Evolutionary conservation across 2,797 vertebrate genomes (phyloP).

Genomic region (Leuciscus waleckii): DNA sequence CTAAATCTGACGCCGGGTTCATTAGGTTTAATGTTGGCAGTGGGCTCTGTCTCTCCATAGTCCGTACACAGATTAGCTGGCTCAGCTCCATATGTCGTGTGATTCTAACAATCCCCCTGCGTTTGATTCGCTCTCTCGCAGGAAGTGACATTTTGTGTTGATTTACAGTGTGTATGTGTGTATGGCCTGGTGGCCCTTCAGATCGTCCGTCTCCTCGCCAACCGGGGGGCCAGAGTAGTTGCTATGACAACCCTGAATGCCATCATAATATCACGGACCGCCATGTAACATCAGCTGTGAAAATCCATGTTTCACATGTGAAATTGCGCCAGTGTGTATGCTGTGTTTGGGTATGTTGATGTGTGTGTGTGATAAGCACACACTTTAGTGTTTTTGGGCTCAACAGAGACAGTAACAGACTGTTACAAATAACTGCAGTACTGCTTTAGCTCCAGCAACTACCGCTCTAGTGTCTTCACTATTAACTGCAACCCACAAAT

Average conservation of each 20-base stretch:
- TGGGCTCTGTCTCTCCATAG: conserved; percentile 32
- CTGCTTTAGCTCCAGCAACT: conserved; percentile 24
- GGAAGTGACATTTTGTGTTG: conserved; percentile 53
- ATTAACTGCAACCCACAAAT: conserved; percentile 7
- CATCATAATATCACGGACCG: conserved; percentile 44
- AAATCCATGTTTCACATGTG: conserved; percentile 36
- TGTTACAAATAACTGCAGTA: conserved; percentile 58
- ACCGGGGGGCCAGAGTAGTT: conserved; percentile 45
- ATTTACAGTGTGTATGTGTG: conserved; percentile 35
- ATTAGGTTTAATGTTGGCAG: conserved; percentile 18
- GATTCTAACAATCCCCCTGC: conserved; percentile 38
- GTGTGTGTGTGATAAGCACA: conserved; percentile 32
- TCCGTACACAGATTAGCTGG: conserved; percentile 49
- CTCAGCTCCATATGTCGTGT: conserved; percentile 56
- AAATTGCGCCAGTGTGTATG: conserved; percentile 15
- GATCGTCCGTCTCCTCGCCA: conserved; percentile 25
- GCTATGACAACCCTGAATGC: conserved; percentile 60
- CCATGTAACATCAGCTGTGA: conserved; percentile 26
- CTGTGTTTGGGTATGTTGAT: conserved; percentile 46
- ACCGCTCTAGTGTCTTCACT: conserved; percentile 51
- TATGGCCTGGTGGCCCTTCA: conserved; percentile 50
- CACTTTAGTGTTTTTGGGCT: not conserved
- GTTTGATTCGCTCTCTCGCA: conserved; percentile 37
- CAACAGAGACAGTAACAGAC: conserved; percentile 48
- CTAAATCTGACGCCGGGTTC: conserved; percentile 9